phyloP scores from a whole-genome alignment of 2,888 invertebrate genomes.

The Caenorhabditis parvicauda region DNA sequence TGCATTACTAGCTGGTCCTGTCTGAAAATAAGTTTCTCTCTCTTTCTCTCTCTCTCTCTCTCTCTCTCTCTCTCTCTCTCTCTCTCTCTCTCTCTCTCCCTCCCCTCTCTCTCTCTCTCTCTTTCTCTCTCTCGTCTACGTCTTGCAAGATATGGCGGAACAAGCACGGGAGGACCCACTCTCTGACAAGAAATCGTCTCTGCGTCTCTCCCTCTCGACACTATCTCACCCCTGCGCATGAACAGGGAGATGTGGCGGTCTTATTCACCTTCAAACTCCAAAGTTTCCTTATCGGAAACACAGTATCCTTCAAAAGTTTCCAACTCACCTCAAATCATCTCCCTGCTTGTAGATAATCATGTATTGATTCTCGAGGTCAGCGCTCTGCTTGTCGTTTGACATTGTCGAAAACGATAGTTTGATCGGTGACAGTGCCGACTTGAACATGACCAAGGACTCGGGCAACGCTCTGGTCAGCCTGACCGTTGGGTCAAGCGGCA shows the following conservation, averaged over 20 bases:
- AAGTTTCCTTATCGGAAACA: too few relatives aligned
- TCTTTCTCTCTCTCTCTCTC: background rate
- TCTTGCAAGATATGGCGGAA: too few relatives aligned
- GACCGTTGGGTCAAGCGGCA: constrained; percentile 83
- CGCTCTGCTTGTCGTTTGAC: constrained; percentile 66
- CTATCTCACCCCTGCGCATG: too few relatives aligned
- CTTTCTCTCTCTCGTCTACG: too few relatives aligned
- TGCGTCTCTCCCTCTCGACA: too few relatives aligned
- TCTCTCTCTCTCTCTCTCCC: too few relatives aligned
- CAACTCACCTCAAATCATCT: constrained; percentile 74
- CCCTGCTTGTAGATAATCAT: constrained; percentile 96
- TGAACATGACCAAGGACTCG: constrained; percentile 87
- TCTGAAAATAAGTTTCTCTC: constrained; percentile 64
- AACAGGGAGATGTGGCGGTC: too few relatives aligned
- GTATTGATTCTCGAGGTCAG: constrained; percentile 70
- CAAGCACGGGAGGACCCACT: too few relatives aligned
- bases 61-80: too few relatives aligned
- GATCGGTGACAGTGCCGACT: constrained; percentile 93
- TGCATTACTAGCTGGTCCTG: constrained; percentile 96
- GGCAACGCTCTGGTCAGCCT: constrained; percentile 81
- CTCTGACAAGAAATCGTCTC: too few relatives aligned
- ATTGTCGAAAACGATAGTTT: constrained; percentile 76
- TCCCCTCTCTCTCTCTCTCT: too few relatives aligned
- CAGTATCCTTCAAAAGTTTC: background rate
- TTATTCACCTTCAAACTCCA: too few relatives aligned